Percentiles rank a stretch among this genome's conserved stretches.
phyloP scores from a whole-genome alignment of 2,888 invertebrate genomes.

The Sinohyriopsis cumingii region DNA sequence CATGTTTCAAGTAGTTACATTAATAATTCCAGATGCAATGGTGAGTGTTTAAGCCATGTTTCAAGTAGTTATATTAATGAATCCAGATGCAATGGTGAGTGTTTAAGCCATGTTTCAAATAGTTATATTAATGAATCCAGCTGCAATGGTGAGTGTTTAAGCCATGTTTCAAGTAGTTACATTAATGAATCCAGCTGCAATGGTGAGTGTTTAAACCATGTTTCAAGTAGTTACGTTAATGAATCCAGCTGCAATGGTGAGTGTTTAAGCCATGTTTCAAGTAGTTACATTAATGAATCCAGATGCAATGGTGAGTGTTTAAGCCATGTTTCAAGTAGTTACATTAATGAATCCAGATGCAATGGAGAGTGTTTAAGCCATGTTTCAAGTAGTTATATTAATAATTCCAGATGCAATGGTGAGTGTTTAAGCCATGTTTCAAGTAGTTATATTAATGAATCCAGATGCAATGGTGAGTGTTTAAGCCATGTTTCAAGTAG shows the following conservation, averaged over 20 bases:
- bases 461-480: slow-evolving; percentile 19
- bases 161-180: too few species aligned
- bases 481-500: too few species aligned
- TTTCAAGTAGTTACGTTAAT: too few species aligned
- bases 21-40: slow-evolving; percentile 20
- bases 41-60: slow-evolving; percentile 1
- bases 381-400: too few species aligned
- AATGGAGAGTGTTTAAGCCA: slow-evolving; percentile 2
- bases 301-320: slow-evolving; percentile 11
- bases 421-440: not conserved
- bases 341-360: slow-evolving; percentile 30
- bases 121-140: slow-evolving; percentile 25
- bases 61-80: not conserved
- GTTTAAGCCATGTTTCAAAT: not conserved
- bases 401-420: slow-evolving; percentile 20
- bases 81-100: slow-evolving; percentile 22
- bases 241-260: slow-evolving; percentile 23
- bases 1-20: too few species aligned
- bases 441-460: slow-evolving; percentile 7
- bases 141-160: slow-evolving; percentile 8
- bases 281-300: slow-evolving; percentile 21
- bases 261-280: not conserved
- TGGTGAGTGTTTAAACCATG: slow-evolving; percentile 2
- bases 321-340: too few species aligned
- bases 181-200: slow-evolving; percentile 25